These are phyloP conservation scores for Columba livia DNA, from an alignment of 2,113 vertebrate species.

Conservation along the genomic window DNA sequence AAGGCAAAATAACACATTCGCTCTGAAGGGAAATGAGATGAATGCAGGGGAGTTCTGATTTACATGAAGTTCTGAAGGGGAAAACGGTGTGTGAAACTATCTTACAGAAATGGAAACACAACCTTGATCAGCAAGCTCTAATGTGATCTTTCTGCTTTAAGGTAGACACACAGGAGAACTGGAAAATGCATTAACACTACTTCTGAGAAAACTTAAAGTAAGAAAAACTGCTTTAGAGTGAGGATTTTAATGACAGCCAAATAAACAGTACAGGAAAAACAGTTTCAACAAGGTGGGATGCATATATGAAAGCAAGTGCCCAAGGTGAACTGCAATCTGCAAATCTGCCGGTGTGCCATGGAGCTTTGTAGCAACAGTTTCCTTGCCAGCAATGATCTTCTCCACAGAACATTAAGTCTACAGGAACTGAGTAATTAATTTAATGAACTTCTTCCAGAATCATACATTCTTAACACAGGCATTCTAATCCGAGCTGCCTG, in stretches of 20 bases:
- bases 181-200: background rate
- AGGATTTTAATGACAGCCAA: background rate
- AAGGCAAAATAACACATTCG: background rate
- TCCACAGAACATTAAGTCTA: background rate
- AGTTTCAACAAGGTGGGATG: background rate
- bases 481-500: background rate
- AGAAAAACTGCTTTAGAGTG: background rate
- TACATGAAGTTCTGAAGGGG: background rate
- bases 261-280: background rate
- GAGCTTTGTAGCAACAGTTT: background rate
- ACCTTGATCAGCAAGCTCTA: background rate
- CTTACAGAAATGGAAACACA: background rate
- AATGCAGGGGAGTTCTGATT: background rate
- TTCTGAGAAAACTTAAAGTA: background rate
- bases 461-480: background rate
- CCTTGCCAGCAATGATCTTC: background rate
- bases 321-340: background rate
- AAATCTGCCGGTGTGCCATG: background rate
- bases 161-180: background rate
- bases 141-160: background rate
- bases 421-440: conserved; percentile 9
- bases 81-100: background rate
- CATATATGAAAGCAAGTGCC: background rate
- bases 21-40: background rate
- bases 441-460: conserved; percentile 21